phyloP scores from a whole-genome alignment of 2,888 invertebrate species.

The Pimpla rufipes region DNA sequence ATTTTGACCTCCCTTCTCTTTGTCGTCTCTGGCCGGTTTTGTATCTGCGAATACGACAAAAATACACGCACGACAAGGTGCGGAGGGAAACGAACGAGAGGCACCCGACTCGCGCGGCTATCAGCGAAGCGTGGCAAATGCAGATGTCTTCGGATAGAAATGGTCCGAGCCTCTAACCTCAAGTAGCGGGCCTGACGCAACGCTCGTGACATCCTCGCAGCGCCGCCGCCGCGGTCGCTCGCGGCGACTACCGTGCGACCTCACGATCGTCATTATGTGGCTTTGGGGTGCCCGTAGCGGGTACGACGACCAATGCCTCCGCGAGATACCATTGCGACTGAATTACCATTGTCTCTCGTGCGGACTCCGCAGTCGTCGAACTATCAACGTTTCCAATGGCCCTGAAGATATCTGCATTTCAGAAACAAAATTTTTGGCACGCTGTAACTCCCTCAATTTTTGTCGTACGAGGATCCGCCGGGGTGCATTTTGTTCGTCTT shows the following conservation, averaged over 20 bases:
- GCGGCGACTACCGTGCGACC: conserved; percentile 43
- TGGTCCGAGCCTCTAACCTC: conserved; percentile 42
- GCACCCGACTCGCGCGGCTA: neutral
- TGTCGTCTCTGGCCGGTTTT: too few species aligned
- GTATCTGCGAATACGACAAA: too few species aligned
- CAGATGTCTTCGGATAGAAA: conserved; percentile 17
- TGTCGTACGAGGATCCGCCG: too few species aligned
- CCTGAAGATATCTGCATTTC: too few species aligned
- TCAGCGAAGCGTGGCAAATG: neutral
- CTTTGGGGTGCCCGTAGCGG: conserved; percentile 21
- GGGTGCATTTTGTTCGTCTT: too few species aligned
- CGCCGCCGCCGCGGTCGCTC: neutral
- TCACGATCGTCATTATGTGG: conserved; percentile 63
- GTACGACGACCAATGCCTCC: conserved; percentile 29
- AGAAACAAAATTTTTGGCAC: too few species aligned
- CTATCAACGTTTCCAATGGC: conserved; percentile 33
- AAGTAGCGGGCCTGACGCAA: conserved; percentile 42
- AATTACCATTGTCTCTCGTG: conserved; percentile 45
- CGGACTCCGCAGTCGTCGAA: neutral
- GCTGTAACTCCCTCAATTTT: too few species aligned
- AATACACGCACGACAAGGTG: neutral
- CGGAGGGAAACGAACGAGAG: neutral
- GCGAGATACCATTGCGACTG: conserved; percentile 51
- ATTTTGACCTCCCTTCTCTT: too few species aligned
- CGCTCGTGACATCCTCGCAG: conserved; percentile 53